phyloP scores from a whole-genome alignment of 2,888 invertebrate species.

The Acrobasis suavella region DNA sequence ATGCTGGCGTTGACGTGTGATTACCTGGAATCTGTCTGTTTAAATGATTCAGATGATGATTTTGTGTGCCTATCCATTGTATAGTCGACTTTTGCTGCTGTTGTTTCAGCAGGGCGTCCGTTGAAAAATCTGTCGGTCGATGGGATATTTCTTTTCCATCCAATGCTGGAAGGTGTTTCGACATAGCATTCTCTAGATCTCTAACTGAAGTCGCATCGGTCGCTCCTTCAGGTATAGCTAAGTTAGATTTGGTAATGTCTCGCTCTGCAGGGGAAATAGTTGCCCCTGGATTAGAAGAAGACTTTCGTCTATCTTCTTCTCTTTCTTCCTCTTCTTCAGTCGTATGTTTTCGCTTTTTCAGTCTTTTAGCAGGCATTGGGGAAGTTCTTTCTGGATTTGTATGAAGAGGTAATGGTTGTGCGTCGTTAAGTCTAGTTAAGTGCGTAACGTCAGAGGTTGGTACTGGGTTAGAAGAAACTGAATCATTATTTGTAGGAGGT shows the following conservation, averaged over 20 bases:
- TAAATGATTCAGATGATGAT: conserved; percentile 83
- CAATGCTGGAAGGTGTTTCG: conserved; percentile 91
- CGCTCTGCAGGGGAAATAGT: conserved; percentile 70
- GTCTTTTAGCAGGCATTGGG: conserved; percentile 85
- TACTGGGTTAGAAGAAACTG: conserved; percentile 68
- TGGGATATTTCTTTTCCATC: conserved; percentile 82
- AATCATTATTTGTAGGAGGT: conserved; percentile 66
- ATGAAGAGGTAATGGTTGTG: conserved; percentile 71
- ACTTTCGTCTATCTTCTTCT: conserved; percentile 73
- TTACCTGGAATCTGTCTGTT: conserved; percentile 82
- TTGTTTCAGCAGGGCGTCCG: conserved; percentile 91
- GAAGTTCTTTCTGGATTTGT: conserved; percentile 72
- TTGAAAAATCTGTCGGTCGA: conserved; percentile 93
- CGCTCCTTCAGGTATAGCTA: conserved; percentile 66
- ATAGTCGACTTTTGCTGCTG: conserved; percentile 90
- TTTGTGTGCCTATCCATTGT: conserved; percentile 96
- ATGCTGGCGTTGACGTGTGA: conserved; percentile 89
- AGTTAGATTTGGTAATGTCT: conserved; percentile 66
- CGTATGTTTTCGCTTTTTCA: conserved; percentile 76
- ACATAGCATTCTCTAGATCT: conserved; percentile 98
- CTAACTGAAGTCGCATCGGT: conserved; percentile 88
- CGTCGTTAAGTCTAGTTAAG: conserved; percentile 68
- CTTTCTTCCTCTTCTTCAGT: conserved; percentile 70
- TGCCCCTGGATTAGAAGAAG: conserved; percentile 69
- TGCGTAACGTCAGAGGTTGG: conserved; percentile 72